These are phyloP conservation scores for Mormyrops boulengeri DNA, from an alignment of 2,797 vertebrate species.

Conservation along the genomic window DNA sequence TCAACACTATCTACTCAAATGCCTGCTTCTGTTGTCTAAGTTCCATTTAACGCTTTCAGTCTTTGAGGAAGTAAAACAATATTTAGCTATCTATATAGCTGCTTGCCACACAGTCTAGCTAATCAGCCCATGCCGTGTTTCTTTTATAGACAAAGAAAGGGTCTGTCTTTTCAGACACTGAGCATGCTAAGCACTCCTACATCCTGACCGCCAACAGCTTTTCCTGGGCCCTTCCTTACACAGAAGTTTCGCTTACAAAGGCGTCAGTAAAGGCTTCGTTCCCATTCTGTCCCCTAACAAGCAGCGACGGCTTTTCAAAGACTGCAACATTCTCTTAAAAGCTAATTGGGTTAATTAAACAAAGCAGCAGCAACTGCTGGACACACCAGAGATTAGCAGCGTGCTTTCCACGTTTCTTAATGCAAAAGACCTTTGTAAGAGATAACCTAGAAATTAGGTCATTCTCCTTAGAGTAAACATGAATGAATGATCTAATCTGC, in stretches of 20 bases:
- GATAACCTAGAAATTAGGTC: neutral
- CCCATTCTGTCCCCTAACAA: neutral
- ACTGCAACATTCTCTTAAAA: slow-evolving; percentile 1
- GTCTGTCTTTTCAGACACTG: slow-evolving; percentile 34
- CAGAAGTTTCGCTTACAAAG: neutral
- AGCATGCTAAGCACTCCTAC: neutral
- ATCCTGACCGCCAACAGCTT: neutral
- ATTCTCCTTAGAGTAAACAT: neutral
- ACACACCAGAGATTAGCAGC: neutral
- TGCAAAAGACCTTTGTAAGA: neutral
- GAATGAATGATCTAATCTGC: neutral
- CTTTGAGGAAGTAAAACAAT: neutral
- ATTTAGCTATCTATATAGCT: slow-evolving; percentile 3
- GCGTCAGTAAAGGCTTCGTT: neutral
- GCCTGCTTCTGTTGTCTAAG: neutral
- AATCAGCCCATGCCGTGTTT: neutral
- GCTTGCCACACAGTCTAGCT: neutral
- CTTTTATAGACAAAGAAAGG: slow-evolving; percentile 41
- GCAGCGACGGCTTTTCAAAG: neutral
- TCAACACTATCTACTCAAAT: neutral
- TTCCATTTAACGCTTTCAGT: neutral
- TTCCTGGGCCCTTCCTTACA: neutral
- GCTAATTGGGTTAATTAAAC: slow-evolving; percentile 1
- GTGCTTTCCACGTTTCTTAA: neutral
- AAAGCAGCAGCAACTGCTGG: neutral